Conservation (phyloP, 2,113 vertebrate species). For the Patagioenas fasciata region DNA sequence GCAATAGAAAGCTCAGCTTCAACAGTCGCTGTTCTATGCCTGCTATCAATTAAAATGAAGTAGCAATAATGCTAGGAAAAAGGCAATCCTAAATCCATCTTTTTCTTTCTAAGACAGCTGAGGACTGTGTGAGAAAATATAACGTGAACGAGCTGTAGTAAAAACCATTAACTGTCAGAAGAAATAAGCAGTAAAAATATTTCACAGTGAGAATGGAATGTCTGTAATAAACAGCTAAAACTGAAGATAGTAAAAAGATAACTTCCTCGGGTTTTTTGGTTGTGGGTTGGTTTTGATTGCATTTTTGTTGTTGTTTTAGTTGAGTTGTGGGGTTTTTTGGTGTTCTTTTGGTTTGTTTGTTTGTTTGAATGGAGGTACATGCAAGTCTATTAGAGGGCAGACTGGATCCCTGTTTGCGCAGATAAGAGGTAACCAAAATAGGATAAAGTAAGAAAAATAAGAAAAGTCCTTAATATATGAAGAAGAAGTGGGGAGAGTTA, state of each 20-base stretch:
- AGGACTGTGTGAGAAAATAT: neutral
- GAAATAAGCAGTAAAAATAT: slow-evolving; percentile 10
- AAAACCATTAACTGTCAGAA: slow-evolving; percentile 35
- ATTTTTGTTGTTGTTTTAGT: neutral
- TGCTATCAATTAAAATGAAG: slow-evolving; percentile 35
- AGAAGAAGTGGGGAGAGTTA: neutral
- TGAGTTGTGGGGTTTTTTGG: neutral
- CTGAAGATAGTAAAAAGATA: neutral
- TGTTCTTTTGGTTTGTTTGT: neutral
- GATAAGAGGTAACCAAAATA: neutral
- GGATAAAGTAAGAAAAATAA: neutral
- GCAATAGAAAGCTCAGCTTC: slow-evolving; percentile 15
- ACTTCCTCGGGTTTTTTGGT: neutral
- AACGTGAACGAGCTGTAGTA: slow-evolving; percentile 8
- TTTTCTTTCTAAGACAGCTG: slow-evolving; percentile 4
- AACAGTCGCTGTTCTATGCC: neutral
- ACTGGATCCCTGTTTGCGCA: neutral
- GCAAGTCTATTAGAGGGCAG: neutral
- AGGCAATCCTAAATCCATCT: neutral
- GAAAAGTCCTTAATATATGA: neutral
- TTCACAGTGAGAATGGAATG: neutral
- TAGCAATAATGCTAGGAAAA: neutral
- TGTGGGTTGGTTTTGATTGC: neutral
- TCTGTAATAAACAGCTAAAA: slow-evolving; percentile 10
- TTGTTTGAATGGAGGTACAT: neutral